Evolutionary conservation across 2,797 vertebrate species (phyloP), one percentile per base, ranked within the genome.

Genomic region (Channa striata): DNA sequence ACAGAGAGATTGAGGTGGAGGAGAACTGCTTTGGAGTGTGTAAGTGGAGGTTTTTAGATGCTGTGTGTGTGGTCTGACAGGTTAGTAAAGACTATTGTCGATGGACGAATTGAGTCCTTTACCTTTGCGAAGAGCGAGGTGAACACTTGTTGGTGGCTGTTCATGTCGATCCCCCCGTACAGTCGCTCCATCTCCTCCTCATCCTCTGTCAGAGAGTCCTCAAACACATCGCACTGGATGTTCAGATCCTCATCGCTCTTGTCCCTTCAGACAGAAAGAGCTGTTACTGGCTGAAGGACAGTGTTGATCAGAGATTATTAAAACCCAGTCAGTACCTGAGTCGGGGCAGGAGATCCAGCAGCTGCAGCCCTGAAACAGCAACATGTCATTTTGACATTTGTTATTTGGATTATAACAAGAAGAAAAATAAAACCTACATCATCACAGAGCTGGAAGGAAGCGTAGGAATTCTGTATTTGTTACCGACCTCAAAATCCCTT

Each of bases 171-270:
- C 4, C 96, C 96, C 16, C 95, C 95, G 1, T 93, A 95, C 13
- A 94, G 77, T 12, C 83, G 90, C 63, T 95, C 79, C 65, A 96
- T 91, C 58, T 97, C 96, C 65, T 96, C 96, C 49, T 96, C 94
- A 0, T 97, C 96, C 63, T 95, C 93, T 0, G 88, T 78, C 89
- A 94, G 92, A 58, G 94, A 92, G 79, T 97, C 95, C 64, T 95
- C 94, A 43, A 97, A 97, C 12, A 93, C 90, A 42, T 95, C 93
- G 51, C 95, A 95, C 82, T 97, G 96, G 82, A 97, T 94, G 85
- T 96, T 89, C 64, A 97, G 88, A 81, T 97, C 94, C 0, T 88
- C 87, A 8, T 97, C 96, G 50, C 95, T 95, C 5, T 92, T 92
- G 58, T 96, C 95, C 78, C 96, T 97, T 76, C 39, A 75, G 39